Conservation (phyloP, 2,797 vertebrate species). For the Neosilurus hyrtlii region DNA sequence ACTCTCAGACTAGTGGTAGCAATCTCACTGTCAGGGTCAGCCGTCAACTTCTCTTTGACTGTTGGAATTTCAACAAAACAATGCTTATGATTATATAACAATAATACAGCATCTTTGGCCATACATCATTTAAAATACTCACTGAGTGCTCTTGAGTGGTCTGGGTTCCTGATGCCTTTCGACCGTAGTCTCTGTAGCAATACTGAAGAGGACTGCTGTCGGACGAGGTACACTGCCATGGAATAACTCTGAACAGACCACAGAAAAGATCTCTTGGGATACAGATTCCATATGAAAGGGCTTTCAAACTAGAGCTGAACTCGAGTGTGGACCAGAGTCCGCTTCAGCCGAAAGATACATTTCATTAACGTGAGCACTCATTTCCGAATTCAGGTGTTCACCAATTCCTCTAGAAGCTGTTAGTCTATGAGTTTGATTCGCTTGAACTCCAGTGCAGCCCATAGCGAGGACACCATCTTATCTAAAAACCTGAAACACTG, state of each 20-base stretch:
- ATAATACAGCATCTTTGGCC: not conserved
- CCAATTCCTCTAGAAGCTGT: too few relatives aligned
- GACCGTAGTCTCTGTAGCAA: conserved; percentile 93
- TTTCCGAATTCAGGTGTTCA: too few relatives aligned
- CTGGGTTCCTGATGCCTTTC: conserved; percentile 97
- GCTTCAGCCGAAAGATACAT: too few relatives aligned
- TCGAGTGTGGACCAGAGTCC: too few relatives aligned
- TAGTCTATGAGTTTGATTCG: too few relatives aligned
- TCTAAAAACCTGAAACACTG: too few relatives aligned
- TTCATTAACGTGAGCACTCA: too few relatives aligned
- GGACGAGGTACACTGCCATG: conserved; percentile 97
- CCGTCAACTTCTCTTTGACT: conserved; percentile 98
- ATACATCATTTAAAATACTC: conserved; percentile 57
- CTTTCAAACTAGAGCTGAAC: too few relatives aligned
- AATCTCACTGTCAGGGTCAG: conserved; percentile 97
- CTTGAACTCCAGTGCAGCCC: too few relatives aligned
- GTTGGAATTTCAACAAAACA: conserved; percentile 51
- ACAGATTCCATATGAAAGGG: not conserved
- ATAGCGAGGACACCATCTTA: too few relatives aligned
- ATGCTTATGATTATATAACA: not conserved
- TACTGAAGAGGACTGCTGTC: conserved; percentile 93
- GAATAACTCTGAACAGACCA: conserved; percentile 86
- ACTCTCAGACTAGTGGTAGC: conserved; percentile 97
- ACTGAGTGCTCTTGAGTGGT: conserved; percentile 98
- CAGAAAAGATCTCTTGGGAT: conserved; percentile 6